Conservation (phyloP, 2,113 vertebrate genomes). For the Polyodon spathula region DNA sequence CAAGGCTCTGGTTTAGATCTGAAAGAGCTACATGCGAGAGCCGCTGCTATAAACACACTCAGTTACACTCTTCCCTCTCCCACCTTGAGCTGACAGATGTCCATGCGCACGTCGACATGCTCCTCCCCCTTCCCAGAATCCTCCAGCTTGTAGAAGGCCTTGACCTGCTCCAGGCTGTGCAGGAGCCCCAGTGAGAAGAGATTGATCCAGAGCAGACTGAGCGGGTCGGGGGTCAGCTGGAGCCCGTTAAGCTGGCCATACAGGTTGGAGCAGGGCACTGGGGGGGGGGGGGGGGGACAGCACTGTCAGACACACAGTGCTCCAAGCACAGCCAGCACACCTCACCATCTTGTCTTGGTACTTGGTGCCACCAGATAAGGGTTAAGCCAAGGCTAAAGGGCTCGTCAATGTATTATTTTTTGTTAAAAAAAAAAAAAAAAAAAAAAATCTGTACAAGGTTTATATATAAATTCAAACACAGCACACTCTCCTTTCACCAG, state of each 20-base stretch:
- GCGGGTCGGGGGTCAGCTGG: conserved; percentile 71
- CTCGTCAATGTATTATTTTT: too few species aligned
- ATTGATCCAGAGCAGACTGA: conserved; percentile 87
- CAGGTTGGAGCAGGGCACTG: conserved; percentile 86
- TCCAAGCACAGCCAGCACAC: not conserved
- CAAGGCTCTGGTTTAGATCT: too few species aligned
- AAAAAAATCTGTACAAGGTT: too few species aligned
- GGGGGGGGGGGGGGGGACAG: conserved; percentile 15
- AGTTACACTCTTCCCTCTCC: not conserved
- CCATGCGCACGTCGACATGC: conserved; percentile 78
- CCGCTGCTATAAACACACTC: too few species aligned
- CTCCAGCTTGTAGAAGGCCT: conserved; percentile 87
- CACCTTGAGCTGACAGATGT: conserved; percentile 79
- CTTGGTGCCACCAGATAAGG: too few species aligned
- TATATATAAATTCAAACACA: too few species aligned
- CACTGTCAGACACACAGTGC: conserved; percentile 4
- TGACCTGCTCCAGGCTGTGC: conserved; percentile 84
- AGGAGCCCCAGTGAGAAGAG: conserved; percentile 83
- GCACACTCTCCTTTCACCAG: too few species aligned
- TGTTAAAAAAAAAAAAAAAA: too few species aligned
- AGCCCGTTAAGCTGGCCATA: conserved; percentile 82
- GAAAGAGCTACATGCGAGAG: too few species aligned
- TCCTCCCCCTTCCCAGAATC: conserved; percentile 72
- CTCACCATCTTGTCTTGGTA: too few species aligned
- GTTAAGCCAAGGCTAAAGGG: too few species aligned